Evolutionary conservation across 1,140 invertebrate genomes (phyloP).

Genomic region (Tetraneura akinire): DNA sequence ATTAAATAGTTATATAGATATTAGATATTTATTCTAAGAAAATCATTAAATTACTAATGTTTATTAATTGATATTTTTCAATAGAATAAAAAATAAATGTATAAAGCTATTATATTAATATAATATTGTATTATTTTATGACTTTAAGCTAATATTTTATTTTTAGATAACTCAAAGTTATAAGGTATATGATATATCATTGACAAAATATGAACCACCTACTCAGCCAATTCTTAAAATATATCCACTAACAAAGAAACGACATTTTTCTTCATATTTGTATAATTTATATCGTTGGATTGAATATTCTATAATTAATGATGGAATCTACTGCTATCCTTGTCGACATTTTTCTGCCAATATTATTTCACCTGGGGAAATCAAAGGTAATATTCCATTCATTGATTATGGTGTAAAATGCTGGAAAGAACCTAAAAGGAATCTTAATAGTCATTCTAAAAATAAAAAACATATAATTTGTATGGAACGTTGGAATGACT

Average conservation of each 20-base stretch:
- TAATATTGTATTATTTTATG: too few relatives aligned
- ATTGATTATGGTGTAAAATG: slow-evolving; percentile 12
- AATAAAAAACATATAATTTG: neutral
- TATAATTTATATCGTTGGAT: slow-evolving; percentile 18
- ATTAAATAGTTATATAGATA: too few relatives aligned
- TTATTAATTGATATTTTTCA: too few relatives aligned
- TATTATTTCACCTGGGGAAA: neutral
- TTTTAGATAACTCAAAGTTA: too few relatives aligned
- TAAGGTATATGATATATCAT: neutral
- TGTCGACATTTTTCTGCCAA: slow-evolving; percentile 4
- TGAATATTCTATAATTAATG: slow-evolving; percentile 21
- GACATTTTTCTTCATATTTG: neutral
- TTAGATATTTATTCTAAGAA: too few relatives aligned
- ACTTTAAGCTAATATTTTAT: too few relatives aligned
- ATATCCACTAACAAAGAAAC: neutral
- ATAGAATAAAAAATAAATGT: too few relatives aligned
- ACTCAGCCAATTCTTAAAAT: neutral
- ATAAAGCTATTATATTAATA: too few relatives aligned
- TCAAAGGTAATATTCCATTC: neutral
- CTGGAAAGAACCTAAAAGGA: slow-evolving; percentile 1
- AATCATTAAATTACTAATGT: too few relatives aligned
- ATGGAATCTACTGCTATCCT: neutral
- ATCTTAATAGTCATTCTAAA: neutral
- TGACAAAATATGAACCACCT: neutral
- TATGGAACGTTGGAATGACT: neutral